A percentile compares a stretch with the other conserved stretches of the same genome.
Conservation (phyloP, 2,888 invertebrate species). For the Monopis laevigella region DNA sequence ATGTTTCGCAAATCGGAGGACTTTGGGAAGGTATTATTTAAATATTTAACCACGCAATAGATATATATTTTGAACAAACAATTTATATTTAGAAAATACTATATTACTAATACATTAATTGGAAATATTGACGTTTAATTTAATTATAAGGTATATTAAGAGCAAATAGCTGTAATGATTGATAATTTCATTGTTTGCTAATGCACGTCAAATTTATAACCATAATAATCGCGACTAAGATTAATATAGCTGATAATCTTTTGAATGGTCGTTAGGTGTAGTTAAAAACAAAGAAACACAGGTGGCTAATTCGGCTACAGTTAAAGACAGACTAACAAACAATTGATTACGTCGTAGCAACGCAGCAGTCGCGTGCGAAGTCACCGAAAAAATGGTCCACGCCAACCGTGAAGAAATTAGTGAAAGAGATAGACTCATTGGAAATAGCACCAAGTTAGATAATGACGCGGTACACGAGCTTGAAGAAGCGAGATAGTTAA, state of each 20-base stretch:
- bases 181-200: slow-evolving; percentile 4
- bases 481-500: slow-evolving; percentile 29
- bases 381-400: slow-evolving; percentile 39
- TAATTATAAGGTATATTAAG: too few relatives aligned
- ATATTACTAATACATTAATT: too few relatives aligned
- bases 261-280: slow-evolving; percentile 4
- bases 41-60: too few relatives aligned
- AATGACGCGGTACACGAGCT: slow-evolving; percentile 7
- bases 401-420: slow-evolving; percentile 41
- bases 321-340: slow-evolving; percentile 37
- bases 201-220: slow-evolving; percentile 3
- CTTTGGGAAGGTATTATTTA: too few relatives aligned
- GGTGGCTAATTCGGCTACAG: slow-evolving; percentile 16
- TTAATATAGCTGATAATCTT: slow-evolving; percentile 3
- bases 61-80: too few relatives aligned
- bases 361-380: slow-evolving; percentile 42
- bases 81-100: too few relatives aligned
- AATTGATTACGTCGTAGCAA: slow-evolving; percentile 46
- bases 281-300: slow-evolving; percentile 11
- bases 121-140: too few relatives aligned
- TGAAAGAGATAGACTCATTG: slow-evolving; percentile 30
- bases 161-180: too few relatives aligned
- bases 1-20: too few relatives aligned
- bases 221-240: slow-evolving; percentile 1
- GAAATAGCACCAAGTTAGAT: slow-evolving; percentile 16